Base-by-base conservation (phyloP, 2,888 invertebrate genomes). In the Apeira syringaria region DNA sequence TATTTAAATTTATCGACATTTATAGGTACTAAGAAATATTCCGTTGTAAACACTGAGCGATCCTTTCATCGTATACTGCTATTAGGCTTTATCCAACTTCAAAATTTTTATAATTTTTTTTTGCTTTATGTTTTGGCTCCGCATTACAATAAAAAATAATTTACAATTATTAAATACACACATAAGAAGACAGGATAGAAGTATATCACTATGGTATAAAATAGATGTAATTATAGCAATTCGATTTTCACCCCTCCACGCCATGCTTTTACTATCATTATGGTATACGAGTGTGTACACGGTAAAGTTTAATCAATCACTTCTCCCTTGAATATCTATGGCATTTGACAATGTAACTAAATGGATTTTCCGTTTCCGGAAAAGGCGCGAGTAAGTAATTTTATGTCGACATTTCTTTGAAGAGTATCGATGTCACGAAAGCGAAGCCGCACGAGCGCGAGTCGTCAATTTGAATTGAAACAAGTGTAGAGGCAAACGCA, bases 1-100 rank as follows among this genome's bases (percentile, higher is more conserved):
- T 57, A 65, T 71, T 63, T 61, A 62, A 68, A 70, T 71, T 65
- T 67, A 72, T 71, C 61, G 62, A 61, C 57, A 53, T 63, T 67
- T 57, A 67, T 74, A n/a, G n/a, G n/a, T n/a, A 62, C 64, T 67
- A 68, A 67, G 67, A 69, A 74, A 64, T 50, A 60, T 50, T 50
- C 64, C 50, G 60, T 69, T 71, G 66, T 70, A 57, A 44, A 43
- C 46, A 56, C 29, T 5, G 26, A 64, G 60, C 58, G 59, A 56
- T 55, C 54, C 57, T 59, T 61, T 59, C 62, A 62, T 60, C 54
- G 58, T 56, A 53, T n/a, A n/a, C n/a, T n/a, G n/a, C n/a, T n/a
- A n/a, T n/a, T n/a, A n/a, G n/a, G n/a, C n/a, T n/a, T n/a, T n/a
- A n/a, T n/a, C n/a, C n/a, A n/a, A n/a, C n/a, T n/a, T n/a, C n/a